phyloP scores from a whole-genome alignment of 2,113 vertebrate species.

The Xenopus laevis region DNA sequence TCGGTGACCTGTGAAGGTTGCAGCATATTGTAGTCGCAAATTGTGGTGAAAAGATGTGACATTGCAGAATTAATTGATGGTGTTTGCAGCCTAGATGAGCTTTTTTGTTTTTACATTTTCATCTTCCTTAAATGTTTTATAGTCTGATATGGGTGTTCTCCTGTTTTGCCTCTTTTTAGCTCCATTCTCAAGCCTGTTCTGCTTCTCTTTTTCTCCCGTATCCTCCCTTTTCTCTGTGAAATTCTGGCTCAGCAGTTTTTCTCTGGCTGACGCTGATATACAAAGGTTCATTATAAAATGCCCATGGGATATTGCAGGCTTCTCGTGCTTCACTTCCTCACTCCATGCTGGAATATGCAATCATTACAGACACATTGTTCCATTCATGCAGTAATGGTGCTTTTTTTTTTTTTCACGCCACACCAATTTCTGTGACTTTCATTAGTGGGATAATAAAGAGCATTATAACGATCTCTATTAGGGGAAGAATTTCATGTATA shows the following conservation, averaged over 20 bases:
- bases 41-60: too few species aligned
- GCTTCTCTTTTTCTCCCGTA: constrained; percentile 1
- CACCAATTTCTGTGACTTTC: background rate
- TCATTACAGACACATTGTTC: constrained; percentile 1
- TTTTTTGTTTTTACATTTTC: too few species aligned
- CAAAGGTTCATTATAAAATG: constrained; percentile 47
- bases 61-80: too few species aligned
- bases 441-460: too few species aligned
- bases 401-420: constrained; percentile 2
- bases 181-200: background rate
- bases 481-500: too few species aligned
- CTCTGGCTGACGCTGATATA: constrained; percentile 18
- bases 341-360: constrained; percentile 18
- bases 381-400: too few species aligned
- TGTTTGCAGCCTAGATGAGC: too few species aligned
- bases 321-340: constrained; percentile 6
- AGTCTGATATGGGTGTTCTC: too few species aligned
- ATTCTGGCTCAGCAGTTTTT: constrained; percentile 28
- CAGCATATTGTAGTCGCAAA: too few species aligned
- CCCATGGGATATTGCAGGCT: constrained; percentile 29
- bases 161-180: background rate
- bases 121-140: too few species aligned
- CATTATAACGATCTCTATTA: too few species aligned
- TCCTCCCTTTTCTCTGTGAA: background rate
- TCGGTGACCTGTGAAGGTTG: too few species aligned